Percentiles rank a stretch among this genome's conserved stretches.
Conservation (phyloP, 1,140 invertebrate species). For the Apis dorsata region DNA sequence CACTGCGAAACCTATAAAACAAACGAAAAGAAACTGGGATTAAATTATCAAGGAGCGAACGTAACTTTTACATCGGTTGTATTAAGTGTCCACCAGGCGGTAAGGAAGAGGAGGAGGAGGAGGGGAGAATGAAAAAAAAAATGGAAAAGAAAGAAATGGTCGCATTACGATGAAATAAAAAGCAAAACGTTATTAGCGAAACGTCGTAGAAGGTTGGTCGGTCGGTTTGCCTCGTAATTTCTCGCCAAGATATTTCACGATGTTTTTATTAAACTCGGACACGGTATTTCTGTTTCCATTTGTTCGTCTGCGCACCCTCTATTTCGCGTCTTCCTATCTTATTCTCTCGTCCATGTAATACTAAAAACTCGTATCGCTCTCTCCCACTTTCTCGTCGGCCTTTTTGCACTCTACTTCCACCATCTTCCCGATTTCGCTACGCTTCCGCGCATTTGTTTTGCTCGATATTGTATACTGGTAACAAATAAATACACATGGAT, state of each 20-base stretch:
- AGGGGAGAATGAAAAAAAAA: no score
- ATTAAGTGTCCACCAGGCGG: not conserved
- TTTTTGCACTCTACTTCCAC: not conserved
- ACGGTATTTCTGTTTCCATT: conserved; percentile 25
- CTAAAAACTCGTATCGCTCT: conserved; percentile 22
- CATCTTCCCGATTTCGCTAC: conserved; percentile 5
- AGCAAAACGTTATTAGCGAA: conserved; percentile 6
- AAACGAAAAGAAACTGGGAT: not conserved
- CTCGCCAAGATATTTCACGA: conserved; percentile 27
- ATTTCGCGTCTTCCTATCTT: not conserved
- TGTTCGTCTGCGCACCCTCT: not conserved
- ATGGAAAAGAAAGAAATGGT: not conserved
- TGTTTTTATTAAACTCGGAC: conserved; percentile 27
- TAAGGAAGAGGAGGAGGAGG: no score
- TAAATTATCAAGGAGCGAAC: not conserved
- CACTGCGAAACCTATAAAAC: not conserved
- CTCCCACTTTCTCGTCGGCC: not conserved
- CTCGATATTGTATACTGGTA: not conserved
- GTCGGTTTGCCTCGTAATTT: conserved; percentile 5
- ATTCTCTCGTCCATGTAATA: not conserved
- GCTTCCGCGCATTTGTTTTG: conserved; percentile 15
- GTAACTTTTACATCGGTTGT: not conserved
- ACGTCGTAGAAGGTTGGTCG: not conserved
- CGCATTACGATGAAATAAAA: not conserved
- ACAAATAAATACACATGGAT: not conserved